Evolutionary conservation across 23 tunicate species (phyloP).

Genomic region (Halocynthia roretzi): DNA sequence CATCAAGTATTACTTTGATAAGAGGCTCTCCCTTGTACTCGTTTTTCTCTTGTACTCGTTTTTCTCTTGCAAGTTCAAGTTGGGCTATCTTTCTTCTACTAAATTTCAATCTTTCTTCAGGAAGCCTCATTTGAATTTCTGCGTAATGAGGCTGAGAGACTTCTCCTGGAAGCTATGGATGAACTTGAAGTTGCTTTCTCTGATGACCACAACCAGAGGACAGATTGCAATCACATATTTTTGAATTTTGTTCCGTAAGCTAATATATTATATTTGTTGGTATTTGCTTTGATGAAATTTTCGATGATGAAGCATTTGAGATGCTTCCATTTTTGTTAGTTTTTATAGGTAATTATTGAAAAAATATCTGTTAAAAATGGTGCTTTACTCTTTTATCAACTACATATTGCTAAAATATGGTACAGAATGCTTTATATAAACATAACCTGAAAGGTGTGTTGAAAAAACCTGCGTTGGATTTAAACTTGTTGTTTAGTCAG

Average conservation of each 20-base stretch:
- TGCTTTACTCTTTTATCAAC: too few relatives aligned
- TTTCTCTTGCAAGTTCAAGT: not conserved
- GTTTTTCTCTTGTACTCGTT: not conserved
- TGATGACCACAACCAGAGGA: slow-evolving; percentile 50
- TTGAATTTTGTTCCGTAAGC: slow-evolving; percentile 99
- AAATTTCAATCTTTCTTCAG: slow-evolving; percentile 19
- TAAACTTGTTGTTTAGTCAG: too few relatives aligned
- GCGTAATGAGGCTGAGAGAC: slow-evolving; percentile 94
- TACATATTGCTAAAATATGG: too few relatives aligned
- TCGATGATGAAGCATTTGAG: too few relatives aligned
- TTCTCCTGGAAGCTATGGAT: slow-evolving; percentile 94
- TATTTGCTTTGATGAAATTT: not conserved
- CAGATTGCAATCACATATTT: slow-evolving; percentile 98
- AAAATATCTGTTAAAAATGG: too few relatives aligned
- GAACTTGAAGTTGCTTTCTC: slow-evolving; percentile 98
- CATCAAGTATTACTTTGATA: too few relatives aligned
- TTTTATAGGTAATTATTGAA: too few relatives aligned
- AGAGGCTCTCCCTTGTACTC: not conserved
- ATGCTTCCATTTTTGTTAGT: too few relatives aligned
- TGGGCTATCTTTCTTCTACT: not conserved
- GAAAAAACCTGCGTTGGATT: too few relatives aligned
- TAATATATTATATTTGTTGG: not conserved
- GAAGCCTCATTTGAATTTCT: slow-evolving; percentile 96
- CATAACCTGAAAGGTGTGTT: too few relatives aligned
- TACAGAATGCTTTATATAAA: too few relatives aligned